Conservation (phyloP, 2,113 vertebrate genomes). For the Tenebrosternarchus preto region DNA sequence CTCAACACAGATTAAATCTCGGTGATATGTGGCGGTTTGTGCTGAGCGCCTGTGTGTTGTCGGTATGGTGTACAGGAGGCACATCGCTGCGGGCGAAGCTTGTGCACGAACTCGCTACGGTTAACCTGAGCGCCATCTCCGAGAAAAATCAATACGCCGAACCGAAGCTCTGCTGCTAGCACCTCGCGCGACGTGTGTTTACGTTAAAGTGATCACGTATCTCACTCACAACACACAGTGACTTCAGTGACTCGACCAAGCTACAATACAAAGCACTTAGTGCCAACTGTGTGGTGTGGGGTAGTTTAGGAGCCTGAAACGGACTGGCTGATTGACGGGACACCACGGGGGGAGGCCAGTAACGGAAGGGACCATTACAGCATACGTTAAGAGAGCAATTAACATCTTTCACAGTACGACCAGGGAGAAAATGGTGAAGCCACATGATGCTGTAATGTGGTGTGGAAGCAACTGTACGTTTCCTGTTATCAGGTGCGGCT, state of each 20-base stretch:
- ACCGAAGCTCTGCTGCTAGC: not conserved
- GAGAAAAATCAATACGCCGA: not conserved
- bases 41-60: not conserved
- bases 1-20: too few relatives aligned
- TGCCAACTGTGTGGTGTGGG: not conserved
- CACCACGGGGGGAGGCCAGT: conserved; percentile 22
- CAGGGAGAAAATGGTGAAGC: not conserved
- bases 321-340: conserved; percentile 21
- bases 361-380: conserved; percentile 16
- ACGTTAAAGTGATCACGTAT: conserved; percentile 16
- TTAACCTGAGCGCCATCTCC: not conserved
- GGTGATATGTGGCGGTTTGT: too few relatives aligned
- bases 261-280: conserved; percentile 35
- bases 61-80: not conserved
- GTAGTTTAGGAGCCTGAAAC: conserved; percentile 5
- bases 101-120: not conserved
- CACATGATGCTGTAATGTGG: not conserved
- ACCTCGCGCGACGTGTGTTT: not conserved
- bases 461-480: not conserved
- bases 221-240: not conserved
- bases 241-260: not conserved
- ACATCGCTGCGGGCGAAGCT: not conserved
- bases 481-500: not conserved
- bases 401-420: conserved; percentile 11
- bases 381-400: conserved; percentile 11